Percentiles rank a stretch among this genome's conserved stretches.
phyloP scores from a whole-genome alignment of 2,113 vertebrate genomes.

The Anthoscopus minutus region DNA sequence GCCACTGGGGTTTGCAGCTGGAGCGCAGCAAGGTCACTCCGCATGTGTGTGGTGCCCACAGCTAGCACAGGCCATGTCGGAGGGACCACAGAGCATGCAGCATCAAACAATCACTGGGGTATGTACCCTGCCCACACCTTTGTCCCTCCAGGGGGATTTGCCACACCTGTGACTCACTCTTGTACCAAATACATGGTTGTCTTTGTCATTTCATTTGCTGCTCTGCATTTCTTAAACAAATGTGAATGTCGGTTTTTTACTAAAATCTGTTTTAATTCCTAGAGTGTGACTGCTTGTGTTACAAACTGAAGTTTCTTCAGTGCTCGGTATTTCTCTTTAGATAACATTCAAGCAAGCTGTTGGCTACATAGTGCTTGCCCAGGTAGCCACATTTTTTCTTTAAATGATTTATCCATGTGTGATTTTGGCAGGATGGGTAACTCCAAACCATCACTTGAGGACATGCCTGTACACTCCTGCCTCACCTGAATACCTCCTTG shows the following conservation, averaged over 20 bases:
- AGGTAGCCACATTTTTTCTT: neutral
- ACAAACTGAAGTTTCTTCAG: neutral
- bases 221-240: neutral
- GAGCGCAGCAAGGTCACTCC: accelerated
- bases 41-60: accelerated
- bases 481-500: neutral
- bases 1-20: neutral
- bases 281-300: neutral
- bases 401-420: accelerated
- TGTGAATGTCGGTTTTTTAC: neutral
- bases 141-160: neutral
- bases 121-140: accelerated
- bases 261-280: neutral
- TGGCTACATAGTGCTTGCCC: neutral
- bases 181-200: accelerated
- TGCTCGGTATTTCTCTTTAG: neutral
- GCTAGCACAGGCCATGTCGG: accelerated
- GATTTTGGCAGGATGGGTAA: neutral
- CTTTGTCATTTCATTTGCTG: neutral
- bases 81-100: accelerated
- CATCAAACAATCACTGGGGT: accelerated
- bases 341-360: neutral
- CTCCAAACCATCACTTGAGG: neutral
- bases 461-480: accelerated
- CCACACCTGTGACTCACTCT: accelerated